A percentile compares a stretch with the other conserved stretches of the same genome.
Conservation (phyloP, 2,888 invertebrate species). For the Steinernema scapterisci region DNA sequence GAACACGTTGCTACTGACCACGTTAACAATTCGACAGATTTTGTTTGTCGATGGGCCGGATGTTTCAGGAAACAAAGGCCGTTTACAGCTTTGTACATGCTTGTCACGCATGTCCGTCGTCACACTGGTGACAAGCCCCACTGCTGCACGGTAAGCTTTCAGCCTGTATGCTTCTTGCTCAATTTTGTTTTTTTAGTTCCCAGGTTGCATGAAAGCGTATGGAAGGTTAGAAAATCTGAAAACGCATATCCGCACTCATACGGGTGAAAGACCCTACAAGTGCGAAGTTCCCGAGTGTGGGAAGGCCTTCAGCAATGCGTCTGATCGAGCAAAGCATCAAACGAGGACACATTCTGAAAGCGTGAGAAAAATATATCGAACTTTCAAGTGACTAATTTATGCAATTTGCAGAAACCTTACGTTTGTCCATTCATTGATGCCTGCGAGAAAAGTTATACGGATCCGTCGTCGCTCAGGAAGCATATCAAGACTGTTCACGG, state of each 20-base stretch:
- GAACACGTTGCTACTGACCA: constrained; percentile 5
- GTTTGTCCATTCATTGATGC: constrained; percentile 90
- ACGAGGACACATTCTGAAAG: constrained; percentile 98
- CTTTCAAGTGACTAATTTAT: constrained; percentile 46
- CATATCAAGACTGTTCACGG: constrained; percentile 99
- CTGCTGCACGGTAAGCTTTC: constrained; percentile 80
- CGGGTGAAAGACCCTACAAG: constrained; percentile 13
- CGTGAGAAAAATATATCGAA: constrained; percentile 75
- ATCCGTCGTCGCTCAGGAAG: constrained; percentile 94
- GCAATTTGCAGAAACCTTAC: constrained; percentile 87
- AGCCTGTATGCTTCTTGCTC: neutral
- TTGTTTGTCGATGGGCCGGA: constrained; percentile 74
- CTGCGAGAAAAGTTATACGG: constrained; percentile 96
- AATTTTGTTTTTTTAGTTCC: neutral
- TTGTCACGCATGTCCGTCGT: constrained; percentile 95
- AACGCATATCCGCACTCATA: constrained; percentile 83
- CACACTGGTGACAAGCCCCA: constrained; percentile 99
- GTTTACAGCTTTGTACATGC: constrained; percentile 98
- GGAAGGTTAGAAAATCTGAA: constrained; percentile 95
- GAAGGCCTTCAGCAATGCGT: constrained; percentile 98
- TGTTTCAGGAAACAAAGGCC: constrained; percentile 95
- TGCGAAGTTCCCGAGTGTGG: constrained; percentile 81
- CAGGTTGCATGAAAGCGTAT: constrained; percentile 86
- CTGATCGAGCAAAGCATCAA: constrained; percentile 97
- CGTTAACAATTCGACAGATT: constrained; percentile 2